Conservation (phyloP, 2,888 invertebrate genomes). For the Enchytraeus crypticus region DNA sequence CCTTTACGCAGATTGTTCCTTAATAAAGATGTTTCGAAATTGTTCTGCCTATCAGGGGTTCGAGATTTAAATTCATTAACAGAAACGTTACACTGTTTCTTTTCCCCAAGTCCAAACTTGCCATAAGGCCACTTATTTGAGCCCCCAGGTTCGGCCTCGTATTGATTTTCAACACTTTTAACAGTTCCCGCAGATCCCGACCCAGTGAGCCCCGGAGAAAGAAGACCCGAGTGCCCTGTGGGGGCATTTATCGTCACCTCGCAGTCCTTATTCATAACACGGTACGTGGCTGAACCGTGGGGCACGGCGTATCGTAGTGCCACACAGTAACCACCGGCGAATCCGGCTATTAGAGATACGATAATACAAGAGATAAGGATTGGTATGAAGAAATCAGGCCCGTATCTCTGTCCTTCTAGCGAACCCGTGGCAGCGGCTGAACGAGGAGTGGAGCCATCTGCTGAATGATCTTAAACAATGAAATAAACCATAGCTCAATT, state of each 20-base stretch:
- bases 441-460: too few species aligned
- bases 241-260: neutral
- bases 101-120: too few species aligned
- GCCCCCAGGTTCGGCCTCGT: neutral
- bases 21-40: too few species aligned
- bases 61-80: neutral
- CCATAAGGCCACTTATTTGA: neutral
- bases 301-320: neutral
- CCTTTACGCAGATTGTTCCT: too few species aligned
- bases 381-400: too few species aligned
- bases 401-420: too few species aligned
- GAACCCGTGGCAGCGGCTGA: too few species aligned
- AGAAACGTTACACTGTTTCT: neutral
- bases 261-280: neutral
- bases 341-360: neutral
- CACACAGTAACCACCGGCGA: neutral
- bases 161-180: neutral
- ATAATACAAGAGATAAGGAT: neutral
- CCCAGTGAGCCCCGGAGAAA: too few species aligned
- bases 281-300: neutral
- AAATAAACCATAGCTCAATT: neutral
- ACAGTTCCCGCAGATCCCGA: too few species aligned
- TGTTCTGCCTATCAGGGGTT: too few species aligned
- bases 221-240: too few species aligned
- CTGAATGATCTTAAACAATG: neutral